Conservation (phyloP, 2,113 vertebrate species). For the Heptranchias perlo region DNA sequence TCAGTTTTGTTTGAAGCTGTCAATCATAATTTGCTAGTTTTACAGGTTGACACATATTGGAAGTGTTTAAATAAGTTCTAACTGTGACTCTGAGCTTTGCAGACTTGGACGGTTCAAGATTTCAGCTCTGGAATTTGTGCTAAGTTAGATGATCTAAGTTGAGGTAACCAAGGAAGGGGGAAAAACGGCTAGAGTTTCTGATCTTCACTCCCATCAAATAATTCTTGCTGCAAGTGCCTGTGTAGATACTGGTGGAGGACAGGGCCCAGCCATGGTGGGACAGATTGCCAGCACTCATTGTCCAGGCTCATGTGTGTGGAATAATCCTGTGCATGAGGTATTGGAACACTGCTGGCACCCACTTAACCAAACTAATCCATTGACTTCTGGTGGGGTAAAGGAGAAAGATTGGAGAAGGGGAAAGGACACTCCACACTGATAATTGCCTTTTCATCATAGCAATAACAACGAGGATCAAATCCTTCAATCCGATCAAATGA, state of each 20-base stretch:
- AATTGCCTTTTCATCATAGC: not conserved
- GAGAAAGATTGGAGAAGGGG: not conserved
- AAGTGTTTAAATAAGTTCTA: not conserved
- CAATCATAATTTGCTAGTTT: not conserved
- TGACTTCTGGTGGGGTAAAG: not conserved
- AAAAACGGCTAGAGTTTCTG: not conserved
- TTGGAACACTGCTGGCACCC: not conserved
- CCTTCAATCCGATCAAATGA: not conserved
- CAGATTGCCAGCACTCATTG: not conserved
- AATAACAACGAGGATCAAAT: not conserved
- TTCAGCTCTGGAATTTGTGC: not conserved
- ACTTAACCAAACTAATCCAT: not conserved
- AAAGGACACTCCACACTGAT: not conserved
- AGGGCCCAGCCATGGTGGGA: not conserved
- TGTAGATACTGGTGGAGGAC: not conserved
- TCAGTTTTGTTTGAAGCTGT: not conserved
- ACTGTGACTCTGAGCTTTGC: not conserved
- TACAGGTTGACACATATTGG: not conserved
- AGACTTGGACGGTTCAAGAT: not conserved
- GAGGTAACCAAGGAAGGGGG: not conserved
- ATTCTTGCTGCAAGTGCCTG: not conserved
- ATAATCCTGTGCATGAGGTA: not conserved
- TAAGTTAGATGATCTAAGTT: not conserved
- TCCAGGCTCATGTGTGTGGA: not conserved
- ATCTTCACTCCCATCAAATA: not conserved